phyloP scores from a whole-genome alignment of 2,888 invertebrate species.

The Neuroscelio doddi region DNA sequence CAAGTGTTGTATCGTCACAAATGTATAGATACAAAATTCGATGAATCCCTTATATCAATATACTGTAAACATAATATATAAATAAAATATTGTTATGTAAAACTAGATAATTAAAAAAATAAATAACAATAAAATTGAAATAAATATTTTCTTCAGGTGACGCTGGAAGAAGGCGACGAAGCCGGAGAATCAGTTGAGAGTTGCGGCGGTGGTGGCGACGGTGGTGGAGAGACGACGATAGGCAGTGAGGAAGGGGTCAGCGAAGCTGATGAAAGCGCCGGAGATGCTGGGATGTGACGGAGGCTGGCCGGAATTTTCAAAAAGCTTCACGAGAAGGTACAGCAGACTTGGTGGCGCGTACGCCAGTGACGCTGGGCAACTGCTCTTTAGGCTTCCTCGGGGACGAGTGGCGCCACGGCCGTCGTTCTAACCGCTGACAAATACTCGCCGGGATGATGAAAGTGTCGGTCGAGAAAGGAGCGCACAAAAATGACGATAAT shows the following conservation, averaged over 20 bases:
- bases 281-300: conserved; percentile 88
- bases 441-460: conserved; percentile 9
- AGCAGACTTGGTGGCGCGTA: conserved; percentile 88
- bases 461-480: neutral
- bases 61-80: too few species aligned
- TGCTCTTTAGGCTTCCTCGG: conserved; percentile 6
- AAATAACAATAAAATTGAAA: too few species aligned
- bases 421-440: conserved; percentile 8
- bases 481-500: conserved; percentile 3
- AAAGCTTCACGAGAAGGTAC: conserved; percentile 91
- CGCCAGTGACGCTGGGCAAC: conserved; percentile 75
- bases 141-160: conserved; percentile 76
- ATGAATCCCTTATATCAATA: too few species aligned
- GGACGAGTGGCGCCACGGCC: neutral
- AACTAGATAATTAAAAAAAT: too few species aligned
- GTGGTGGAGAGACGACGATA: conserved; percentile 60
- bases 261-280: conserved; percentile 66
- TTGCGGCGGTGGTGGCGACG: conserved; percentile 68
- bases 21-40: too few species aligned
- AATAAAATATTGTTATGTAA: too few species aligned
- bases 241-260: conserved; percentile 75
- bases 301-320: conserved; percentile 92
- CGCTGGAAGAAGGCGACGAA: conserved; percentile 89
- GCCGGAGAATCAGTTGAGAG: conserved; percentile 74
- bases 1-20: too few species aligned